Base-by-base conservation (phyloP, 1,140 invertebrate species). In the Cataglyphis hispanica region DNA sequence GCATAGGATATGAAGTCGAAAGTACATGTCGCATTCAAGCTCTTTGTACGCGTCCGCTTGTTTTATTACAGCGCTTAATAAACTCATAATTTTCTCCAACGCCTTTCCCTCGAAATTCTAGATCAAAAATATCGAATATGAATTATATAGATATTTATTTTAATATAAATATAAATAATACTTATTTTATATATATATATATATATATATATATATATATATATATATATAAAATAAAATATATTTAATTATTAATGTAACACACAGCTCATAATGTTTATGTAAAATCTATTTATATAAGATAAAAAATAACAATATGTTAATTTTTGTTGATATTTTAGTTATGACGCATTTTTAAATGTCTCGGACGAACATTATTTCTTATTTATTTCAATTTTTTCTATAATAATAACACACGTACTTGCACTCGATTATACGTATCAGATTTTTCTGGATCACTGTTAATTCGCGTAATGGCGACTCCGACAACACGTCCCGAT, bases 391-490 rank as follows among this genome's bases (percentile, higher is more conserved):
- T 46, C 7, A 7, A 37, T n/a, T 76, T 87, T 75, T 77, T 61
- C n/a, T 19, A 22, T 11, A 25, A 84, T 7, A 19, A 25, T 1
- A 50, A 0, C 2, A 8, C 8, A 89, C 66, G 0, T 91, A 93
- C 93, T 84, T 89, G 91, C 0, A 91, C 76, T 16, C 93, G 88
- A 56, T 80, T 91, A 25, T 91, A 94, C 2, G 80, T 90, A 37
- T 93, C 86, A 8, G 83, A 91, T 81, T 90, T 92, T 16, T 93
- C 91, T 1, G 75, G 11, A 11, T 60, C 8, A 69, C 69, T 88
- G n/a, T 89, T 95, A 63, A 96, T 94, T 89, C 96, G 95, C 88
- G 95, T 92, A 40, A 96, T 94, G 0, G 95, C 93, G 0, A 95
- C 92, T 16, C 96, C 96, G 25, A 96, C 91, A 4, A 96, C 89